Percentiles rank a stretch among this genome's conserved stretches.
phyloP scores from a whole-genome alignment of 2,888 invertebrate genomes.

The Drosophila demipolita region DNA sequence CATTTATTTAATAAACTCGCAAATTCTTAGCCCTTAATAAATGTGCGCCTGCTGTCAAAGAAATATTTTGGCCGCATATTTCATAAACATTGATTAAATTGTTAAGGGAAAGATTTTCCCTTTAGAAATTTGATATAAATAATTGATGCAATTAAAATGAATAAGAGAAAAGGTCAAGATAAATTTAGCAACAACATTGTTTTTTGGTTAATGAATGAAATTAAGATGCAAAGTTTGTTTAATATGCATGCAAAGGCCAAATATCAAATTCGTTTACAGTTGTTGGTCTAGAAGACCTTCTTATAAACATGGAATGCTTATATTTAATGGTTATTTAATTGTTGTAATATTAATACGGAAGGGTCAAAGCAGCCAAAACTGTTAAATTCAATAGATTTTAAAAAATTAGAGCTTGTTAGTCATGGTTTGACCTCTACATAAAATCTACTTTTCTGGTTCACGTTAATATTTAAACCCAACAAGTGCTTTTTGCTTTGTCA shows the following conservation, averaged over 20 bases:
- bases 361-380: not conserved
- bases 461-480: not conserved
- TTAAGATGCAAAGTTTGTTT: not conserved
- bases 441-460: not conserved
- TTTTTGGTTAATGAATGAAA: slow-evolving; percentile 1
- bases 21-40: slow-evolving; percentile 7
- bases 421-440: not conserved
- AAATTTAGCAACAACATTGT: not conserved
- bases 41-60: not conserved
- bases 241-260: not conserved
- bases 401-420: not conserved
- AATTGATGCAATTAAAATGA: slow-evolving; percentile 8
- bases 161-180: not conserved
- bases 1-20: slow-evolving; percentile 31
- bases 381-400: not conserved
- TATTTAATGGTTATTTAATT: not conserved
- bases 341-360: not conserved
- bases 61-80: not conserved
- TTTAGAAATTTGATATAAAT: not conserved
- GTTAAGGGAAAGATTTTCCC: not conserved
- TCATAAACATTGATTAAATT: slow-evolving; percentile 5
- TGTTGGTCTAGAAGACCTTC: not conserved
- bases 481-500: not conserved
- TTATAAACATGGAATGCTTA: not conserved
- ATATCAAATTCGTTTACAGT: not conserved